Conservation (phyloP, 2,888 invertebrate genomes). For the Helleia helle region DNA sequence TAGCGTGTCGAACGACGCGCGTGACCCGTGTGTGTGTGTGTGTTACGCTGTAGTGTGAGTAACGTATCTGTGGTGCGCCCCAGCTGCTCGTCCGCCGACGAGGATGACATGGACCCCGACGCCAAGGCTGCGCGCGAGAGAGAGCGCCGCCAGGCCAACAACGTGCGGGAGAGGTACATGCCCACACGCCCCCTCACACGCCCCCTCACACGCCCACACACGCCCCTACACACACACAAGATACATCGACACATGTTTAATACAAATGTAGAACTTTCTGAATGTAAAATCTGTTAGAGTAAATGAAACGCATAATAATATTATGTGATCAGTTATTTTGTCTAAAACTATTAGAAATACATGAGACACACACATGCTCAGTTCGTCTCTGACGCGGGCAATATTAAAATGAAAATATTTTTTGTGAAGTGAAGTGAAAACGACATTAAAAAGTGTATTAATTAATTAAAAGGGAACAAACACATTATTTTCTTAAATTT, state of each 20-base stretch:
- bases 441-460: no score
- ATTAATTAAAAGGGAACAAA: no score
- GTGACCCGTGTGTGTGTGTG: conserved; percentile 9
- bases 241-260: not conserved
- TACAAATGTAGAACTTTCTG: no score
- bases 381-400: no score
- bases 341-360: no score
- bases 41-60: conserved; percentile 11
- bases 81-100: conserved; percentile 88
- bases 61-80: conserved; percentile 13
- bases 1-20: conserved; percentile 14
- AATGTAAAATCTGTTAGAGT: no score
- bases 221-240: conserved; percentile 1
- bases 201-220: conserved; percentile 7
- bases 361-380: no score
- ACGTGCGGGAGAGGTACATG: conserved; percentile 92
- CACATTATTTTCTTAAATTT: no score
- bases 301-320: no score
- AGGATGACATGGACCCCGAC: conserved; percentile 86
- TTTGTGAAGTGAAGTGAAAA: no score
- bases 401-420: no score
- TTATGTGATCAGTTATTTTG: no score
- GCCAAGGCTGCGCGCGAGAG: conserved; percentile 95
- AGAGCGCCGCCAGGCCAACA: conserved; percentile 97
- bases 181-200: conserved; percentile 22